Percentiles rank a stretch among this genome's conserved stretches.
These are phyloP conservation scores for Slavum lentiscoides DNA, from an alignment of 2,888 invertebrate species.

Conservation along the genomic window DNA sequence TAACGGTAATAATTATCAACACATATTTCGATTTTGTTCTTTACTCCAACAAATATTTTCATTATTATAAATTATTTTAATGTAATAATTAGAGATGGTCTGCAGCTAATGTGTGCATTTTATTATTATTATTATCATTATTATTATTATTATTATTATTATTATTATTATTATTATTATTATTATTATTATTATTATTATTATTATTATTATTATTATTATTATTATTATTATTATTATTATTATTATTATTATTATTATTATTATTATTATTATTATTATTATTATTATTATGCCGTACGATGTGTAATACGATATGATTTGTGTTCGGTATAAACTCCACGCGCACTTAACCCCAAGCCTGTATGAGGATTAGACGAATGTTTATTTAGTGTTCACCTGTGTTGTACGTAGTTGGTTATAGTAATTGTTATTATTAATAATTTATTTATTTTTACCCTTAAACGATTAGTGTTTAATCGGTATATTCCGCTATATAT, in stretches of 20 bases:
- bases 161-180: background rate
- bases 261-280: background rate
- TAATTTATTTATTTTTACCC: slow-evolving; percentile 19
- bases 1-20: slow-evolving; percentile 44
- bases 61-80: background rate
- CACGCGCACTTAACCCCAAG: background rate
- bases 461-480: background rate
- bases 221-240: background rate
- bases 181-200: background rate
- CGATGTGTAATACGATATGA: background rate
- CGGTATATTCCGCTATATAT: background rate
- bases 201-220: background rate
- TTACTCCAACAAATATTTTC: background rate
- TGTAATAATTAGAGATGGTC: background rate
- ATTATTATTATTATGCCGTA: background rate
- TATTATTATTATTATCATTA: background rate
- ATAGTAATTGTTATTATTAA: background rate
- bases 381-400: slow-evolving; percentile 20
- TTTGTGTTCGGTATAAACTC: background rate
- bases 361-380: slow-evolving; percentile 7
- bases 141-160: background rate
- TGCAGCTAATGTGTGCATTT: background rate
- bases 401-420: background rate
- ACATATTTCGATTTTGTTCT: slow-evolving; percentile 27
- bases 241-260: background rate